phyloP scores from a whole-genome alignment of 1,140 invertebrate genomes.

The Battus philenor region DNA sequence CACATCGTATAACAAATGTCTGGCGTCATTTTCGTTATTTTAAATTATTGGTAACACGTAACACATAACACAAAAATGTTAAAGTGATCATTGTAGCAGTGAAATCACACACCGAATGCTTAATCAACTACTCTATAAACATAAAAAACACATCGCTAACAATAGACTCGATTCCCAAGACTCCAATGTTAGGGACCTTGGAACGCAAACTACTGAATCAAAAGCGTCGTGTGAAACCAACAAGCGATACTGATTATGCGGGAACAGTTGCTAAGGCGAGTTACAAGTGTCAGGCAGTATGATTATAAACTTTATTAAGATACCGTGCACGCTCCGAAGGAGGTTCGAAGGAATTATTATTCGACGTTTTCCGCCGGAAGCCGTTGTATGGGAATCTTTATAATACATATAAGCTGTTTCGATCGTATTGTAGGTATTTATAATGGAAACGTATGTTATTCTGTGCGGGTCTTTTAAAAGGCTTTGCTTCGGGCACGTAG shows the following conservation, averaged over 20 bases:
- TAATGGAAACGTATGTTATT: constrained; percentile 5
- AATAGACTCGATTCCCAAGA: not conserved
- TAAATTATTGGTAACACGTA: too few relatives aligned
- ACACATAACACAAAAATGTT: too few relatives aligned
- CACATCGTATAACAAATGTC: too few relatives aligned
- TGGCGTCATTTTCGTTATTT: too few relatives aligned
- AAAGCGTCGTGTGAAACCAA: constrained; percentile 33
- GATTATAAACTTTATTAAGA: constrained; percentile 53
- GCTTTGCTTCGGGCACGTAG: not conserved
- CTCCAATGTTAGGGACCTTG: constrained; percentile 26
- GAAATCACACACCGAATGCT: too few relatives aligned
- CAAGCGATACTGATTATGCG: constrained; percentile 43
- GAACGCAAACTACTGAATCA: constrained; percentile 38
- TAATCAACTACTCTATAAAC: too few relatives aligned
- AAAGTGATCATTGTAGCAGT: too few relatives aligned
- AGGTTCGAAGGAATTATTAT: constrained; percentile 37
- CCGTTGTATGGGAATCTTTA: constrained; percentile 38
- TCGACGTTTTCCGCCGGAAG: constrained; percentile 54
- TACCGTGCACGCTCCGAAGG: constrained; percentile 43
- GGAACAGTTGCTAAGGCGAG: constrained; percentile 34
- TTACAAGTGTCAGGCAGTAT: constrained; percentile 36
- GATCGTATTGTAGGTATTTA: not conserved
- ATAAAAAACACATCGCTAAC: too few relatives aligned
- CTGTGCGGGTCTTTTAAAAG: constrained; percentile 1
- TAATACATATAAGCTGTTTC: constrained; percentile 20